Evolutionary conservation across 2,113 vertebrate genomes (phyloP).

Genomic region (Felis chaus): DNA sequence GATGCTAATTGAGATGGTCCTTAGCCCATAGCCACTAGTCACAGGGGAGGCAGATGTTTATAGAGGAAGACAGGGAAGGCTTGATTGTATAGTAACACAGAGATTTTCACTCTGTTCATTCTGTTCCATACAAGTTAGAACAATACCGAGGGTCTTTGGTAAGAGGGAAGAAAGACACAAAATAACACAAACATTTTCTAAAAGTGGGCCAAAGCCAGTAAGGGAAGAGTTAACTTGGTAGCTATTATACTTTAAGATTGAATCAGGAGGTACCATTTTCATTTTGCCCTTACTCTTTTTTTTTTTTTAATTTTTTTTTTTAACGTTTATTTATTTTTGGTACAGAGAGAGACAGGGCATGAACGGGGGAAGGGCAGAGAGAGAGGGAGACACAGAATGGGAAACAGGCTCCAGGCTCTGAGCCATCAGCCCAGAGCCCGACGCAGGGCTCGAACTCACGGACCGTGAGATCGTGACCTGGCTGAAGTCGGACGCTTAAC

Average conservation of each 20-base stretch:
- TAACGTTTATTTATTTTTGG: too few relatives aligned
- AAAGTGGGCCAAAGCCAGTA: not conserved
- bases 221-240: not conserved
- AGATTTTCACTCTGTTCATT: not conserved
- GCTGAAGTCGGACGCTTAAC: too few relatives aligned
- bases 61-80: not conserved
- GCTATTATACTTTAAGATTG: not conserved
- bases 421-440: too few relatives aligned
- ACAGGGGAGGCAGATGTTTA: not conserved
- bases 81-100: not conserved
- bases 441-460: too few relatives aligned
- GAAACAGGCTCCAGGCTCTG: too few relatives aligned
- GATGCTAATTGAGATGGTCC: not conserved
- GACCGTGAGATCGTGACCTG: too few relatives aligned
- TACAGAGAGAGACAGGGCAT: too few relatives aligned
- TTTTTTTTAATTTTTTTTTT: too few relatives aligned
- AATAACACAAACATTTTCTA: not conserved
- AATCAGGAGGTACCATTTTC: not conserved
- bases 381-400: too few relatives aligned
- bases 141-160: not conserved
- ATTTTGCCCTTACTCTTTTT: not conserved
- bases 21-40: not conserved
- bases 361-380: too few relatives aligned
- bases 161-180: constrained; percentile 15
- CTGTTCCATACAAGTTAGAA: not conserved